Conservation (phyloP, 2,113 vertebrate species). For the Panurus biarmicus region DNA sequence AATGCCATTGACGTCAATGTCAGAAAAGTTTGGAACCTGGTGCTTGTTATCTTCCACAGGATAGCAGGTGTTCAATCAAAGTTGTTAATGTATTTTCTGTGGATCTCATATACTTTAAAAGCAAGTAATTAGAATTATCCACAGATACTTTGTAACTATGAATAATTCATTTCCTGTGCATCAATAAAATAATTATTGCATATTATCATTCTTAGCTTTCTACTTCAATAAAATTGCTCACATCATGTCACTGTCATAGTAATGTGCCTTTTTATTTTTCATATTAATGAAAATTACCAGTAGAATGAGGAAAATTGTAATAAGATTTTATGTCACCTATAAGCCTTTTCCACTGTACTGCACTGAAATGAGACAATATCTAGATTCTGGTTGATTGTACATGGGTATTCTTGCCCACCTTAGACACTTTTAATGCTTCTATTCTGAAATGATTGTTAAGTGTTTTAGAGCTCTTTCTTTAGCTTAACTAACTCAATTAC, state of each 20-base stretch:
- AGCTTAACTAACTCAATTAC: neutral
- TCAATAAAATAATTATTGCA: constrained; percentile 78
- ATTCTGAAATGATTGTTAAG: neutral
- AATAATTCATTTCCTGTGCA: constrained; percentile 76
- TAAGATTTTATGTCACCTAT: constrained; percentile 6
- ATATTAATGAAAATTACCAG: constrained; percentile 54
- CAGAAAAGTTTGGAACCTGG: constrained; percentile 6
- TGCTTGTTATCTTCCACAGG: constrained; percentile 15
- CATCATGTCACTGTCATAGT: constrained; percentile 58
- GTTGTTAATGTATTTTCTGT: constrained; percentile 71
- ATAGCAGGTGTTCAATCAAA: constrained; percentile 73
- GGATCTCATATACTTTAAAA: constrained; percentile 72
- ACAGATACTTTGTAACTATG: constrained; percentile 72
- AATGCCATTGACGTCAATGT: neutral
- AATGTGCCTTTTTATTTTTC: constrained; percentile 63
- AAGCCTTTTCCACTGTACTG: neutral
- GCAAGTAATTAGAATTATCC: constrained; percentile 76
- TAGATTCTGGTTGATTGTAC: neutral
- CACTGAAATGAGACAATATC: neutral
- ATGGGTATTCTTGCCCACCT: neutral
- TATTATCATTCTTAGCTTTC: constrained; percentile 76
- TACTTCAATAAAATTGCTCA: constrained; percentile 72
- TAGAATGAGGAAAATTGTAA: constrained; percentile 36
- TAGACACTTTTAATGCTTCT: neutral
- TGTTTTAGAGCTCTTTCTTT: neutral